A percentile compares a stretch with the other conserved stretches of the same genome.
Conservation (phyloP, 2,113 vertebrate species). For the Puffinus mauretanicus region DNA sequence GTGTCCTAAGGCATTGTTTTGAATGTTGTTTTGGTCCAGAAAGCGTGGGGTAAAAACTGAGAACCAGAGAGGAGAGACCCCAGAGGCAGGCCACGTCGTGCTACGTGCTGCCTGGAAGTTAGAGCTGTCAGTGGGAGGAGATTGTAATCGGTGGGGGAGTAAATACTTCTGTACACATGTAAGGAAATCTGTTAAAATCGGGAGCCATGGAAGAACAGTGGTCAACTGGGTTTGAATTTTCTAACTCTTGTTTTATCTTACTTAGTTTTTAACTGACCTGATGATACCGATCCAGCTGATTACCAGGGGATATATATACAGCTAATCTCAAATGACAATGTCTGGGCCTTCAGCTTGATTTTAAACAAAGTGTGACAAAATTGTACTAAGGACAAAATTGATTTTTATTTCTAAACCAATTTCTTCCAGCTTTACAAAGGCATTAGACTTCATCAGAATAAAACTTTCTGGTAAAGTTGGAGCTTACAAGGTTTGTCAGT, state of each 20-base stretch:
- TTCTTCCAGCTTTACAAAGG: not conserved
- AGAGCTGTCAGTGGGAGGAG: not conserved
- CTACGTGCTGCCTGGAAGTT: not conserved
- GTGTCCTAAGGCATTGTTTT: not conserved
- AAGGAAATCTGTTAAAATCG: not conserved
- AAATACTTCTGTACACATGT: not conserved
- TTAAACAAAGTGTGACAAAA: not conserved
- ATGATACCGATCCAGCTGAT: not conserved
- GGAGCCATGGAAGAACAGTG: not conserved
- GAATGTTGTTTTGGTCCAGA: not conserved
- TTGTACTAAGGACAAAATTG: not conserved
- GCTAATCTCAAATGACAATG: not conserved
- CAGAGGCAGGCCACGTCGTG: not conserved
- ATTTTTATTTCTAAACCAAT: not conserved
- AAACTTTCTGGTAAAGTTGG: not conserved
- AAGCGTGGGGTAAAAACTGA: not conserved
- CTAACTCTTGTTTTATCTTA: not conserved
- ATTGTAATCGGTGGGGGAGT: not conserved
- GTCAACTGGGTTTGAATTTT: not conserved
- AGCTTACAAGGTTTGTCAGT: not conserved
- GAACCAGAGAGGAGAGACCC: not conserved
- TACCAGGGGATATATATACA: not conserved
- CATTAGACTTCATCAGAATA: not conserved
- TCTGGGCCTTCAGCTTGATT: not conserved
- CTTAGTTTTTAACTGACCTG: not conserved